Conservation (phyloP, 2,888 invertebrate genomes). For the Stenchaetothrips biformis region DNA sequence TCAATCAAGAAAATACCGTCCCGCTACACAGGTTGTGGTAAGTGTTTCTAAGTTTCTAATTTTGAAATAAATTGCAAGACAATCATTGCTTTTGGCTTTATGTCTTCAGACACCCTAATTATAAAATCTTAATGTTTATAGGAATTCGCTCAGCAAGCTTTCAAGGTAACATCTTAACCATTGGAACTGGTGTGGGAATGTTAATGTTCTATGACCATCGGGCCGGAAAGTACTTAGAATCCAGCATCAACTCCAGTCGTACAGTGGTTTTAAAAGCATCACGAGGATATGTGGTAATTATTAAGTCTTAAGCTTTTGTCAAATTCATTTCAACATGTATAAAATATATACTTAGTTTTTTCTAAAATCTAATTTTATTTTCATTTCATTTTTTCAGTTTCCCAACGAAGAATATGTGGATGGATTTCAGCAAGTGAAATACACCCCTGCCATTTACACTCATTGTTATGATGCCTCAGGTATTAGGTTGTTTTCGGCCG, state of each 20-base stretch:
- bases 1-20: conserved; percentile 70
- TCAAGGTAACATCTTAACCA: conserved; percentile 81
- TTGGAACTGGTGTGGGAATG: conserved; percentile 88
- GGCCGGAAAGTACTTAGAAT: conserved; percentile 86
- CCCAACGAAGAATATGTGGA: conserved; percentile 79
- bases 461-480: conserved; percentile 93
- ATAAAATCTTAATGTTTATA: conserved; percentile 31
- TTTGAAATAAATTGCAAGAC: not conserved
- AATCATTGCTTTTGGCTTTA: conserved; percentile 28
- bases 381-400: conserved; percentile 62
- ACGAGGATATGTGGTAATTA: conserved; percentile 79
- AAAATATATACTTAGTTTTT: not conserved
- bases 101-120: conserved; percentile 38
- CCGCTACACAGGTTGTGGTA: conserved; percentile 83
- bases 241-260: conserved; percentile 80
- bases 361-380: conserved; percentile 20
- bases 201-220: conserved; percentile 91
- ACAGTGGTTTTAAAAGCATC: conserved; percentile 83
- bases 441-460: conserved; percentile 91
- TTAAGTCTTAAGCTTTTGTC: conserved; percentile 30
- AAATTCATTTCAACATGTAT: too few relatives aligned
- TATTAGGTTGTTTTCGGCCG: conserved; percentile 87
- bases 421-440: conserved; percentile 71
- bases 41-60: conserved; percentile 32
- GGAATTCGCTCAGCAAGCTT: conserved; percentile 85